Conservation (phyloP, 2,113 vertebrate species). For the Periophthalmodon schlosseri region DNA sequence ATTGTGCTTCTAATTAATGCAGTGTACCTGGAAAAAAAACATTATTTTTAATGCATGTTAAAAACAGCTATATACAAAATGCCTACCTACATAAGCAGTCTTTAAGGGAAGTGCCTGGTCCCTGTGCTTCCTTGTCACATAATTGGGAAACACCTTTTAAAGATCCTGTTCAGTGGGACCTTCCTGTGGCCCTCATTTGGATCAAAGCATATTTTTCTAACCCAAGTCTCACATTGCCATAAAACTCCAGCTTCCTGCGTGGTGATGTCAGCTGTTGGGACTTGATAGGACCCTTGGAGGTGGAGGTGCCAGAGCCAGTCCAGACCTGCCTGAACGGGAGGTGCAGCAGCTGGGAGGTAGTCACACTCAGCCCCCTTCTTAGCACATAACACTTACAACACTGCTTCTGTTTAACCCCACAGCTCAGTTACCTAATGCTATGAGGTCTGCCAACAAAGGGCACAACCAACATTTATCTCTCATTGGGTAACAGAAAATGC, state of each 20-base stretch:
- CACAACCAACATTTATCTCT: neutral
- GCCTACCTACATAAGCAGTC: neutral
- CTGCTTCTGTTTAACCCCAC: constrained; percentile 11
- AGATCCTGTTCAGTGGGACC: constrained; percentile 21
- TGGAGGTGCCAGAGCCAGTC: constrained; percentile 39
- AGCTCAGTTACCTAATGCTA: constrained; percentile 1
- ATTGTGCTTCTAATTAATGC: neutral
- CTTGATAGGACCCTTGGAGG: constrained; percentile 33
- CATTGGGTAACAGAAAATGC: neutral
- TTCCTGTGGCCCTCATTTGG: constrained; percentile 5
- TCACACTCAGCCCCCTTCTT: constrained; percentile 4
- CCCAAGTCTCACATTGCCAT: constrained; percentile 49
- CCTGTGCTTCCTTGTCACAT: neutral
- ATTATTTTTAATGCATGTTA: neutral
- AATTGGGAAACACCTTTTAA: constrained; percentile 4
- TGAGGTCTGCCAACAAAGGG: neutral
- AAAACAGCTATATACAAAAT: neutral
- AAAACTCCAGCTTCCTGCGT: constrained; percentile 36
- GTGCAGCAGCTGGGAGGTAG: constrained; percentile 37
- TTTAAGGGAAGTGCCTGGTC: neutral
- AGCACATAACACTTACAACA: neutral
- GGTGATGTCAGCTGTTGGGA: constrained; percentile 66
- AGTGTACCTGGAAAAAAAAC: neutral
- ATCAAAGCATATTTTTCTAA: constrained; percentile 59
- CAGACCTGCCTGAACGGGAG: constrained; percentile 52